phyloP scores from a whole-genome alignment of 2,888 invertebrate species.

The Odontocolon sp. region DNA sequence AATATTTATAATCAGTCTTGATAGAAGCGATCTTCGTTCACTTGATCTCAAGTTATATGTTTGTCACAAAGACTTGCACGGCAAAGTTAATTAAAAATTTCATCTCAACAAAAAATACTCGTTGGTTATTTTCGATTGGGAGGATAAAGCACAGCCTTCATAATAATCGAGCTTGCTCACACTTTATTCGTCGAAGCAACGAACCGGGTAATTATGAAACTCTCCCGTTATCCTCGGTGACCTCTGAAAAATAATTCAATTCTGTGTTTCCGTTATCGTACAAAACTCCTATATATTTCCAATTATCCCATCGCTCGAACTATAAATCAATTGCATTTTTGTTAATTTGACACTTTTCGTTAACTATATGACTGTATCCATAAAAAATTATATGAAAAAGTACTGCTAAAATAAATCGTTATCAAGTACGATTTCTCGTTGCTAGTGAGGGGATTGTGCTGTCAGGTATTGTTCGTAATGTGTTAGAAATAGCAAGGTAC shows the following conservation, averaged over 20 bases:
- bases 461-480: not conserved
- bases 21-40: slow-evolving; percentile 5
- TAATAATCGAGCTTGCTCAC: slow-evolving; percentile 24
- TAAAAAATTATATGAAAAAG: too few species aligned
- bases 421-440: too few species aligned
- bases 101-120: not conserved
- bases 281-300: not conserved
- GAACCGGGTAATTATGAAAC: not conserved
- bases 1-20: slow-evolving; percentile 29
- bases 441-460: too few species aligned
- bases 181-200: not conserved
- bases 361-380: too few species aligned
- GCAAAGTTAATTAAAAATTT: slow-evolving; percentile 42
- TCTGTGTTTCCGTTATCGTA: not conserved
- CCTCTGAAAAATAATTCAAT: not conserved
- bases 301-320: too few species aligned
- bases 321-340: too few species aligned
- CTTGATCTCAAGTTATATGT: slow-evolving; percentile 16
- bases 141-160: not conserved
- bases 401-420: too few species aligned
- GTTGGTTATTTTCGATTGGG: not conserved
- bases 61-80: not conserved
- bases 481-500: not conserved
- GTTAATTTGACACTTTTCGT: too few species aligned
- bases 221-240: not conserved